Percentiles rank a stretch among this genome's conserved stretches.
Conservation (phyloP, 2,113 vertebrate genomes). For the Eonycteris spelaea region DNA sequence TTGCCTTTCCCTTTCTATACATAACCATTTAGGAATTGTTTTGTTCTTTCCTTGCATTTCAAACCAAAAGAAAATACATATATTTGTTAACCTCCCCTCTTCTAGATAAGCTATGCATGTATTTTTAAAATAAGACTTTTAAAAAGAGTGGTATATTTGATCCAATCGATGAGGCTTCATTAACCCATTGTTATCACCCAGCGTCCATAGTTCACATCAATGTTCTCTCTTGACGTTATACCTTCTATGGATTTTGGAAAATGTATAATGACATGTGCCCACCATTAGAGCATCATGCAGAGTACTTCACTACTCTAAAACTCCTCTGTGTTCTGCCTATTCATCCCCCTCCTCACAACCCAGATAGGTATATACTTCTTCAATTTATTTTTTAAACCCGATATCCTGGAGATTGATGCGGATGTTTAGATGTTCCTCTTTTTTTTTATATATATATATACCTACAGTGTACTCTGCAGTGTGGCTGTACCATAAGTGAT, state of each 20-base stretch:
- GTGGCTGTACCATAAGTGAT: not conserved
- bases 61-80: not conserved
- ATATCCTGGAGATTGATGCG: not conserved
- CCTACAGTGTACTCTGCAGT: not conserved
- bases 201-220: not conserved
- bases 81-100: not conserved
- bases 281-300: not conserved
- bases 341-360: not conserved
- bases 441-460: not conserved
- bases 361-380: not conserved
- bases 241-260: not conserved
- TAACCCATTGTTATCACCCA: not conserved
- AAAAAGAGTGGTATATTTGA: not conserved
- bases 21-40: not conserved
- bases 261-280: not conserved
- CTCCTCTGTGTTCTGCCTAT: no score
- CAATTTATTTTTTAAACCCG: not conserved
- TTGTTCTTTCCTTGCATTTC: not conserved
- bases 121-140: not conserved
- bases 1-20: not conserved
- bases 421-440: not conserved
- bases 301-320: not conserved
- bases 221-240: not conserved
- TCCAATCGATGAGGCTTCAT: fast-evolving
- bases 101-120: not conserved